Base-by-base conservation (phyloP, 1,140 invertebrate genomes). In the Diachasma alloeum region DNA sequence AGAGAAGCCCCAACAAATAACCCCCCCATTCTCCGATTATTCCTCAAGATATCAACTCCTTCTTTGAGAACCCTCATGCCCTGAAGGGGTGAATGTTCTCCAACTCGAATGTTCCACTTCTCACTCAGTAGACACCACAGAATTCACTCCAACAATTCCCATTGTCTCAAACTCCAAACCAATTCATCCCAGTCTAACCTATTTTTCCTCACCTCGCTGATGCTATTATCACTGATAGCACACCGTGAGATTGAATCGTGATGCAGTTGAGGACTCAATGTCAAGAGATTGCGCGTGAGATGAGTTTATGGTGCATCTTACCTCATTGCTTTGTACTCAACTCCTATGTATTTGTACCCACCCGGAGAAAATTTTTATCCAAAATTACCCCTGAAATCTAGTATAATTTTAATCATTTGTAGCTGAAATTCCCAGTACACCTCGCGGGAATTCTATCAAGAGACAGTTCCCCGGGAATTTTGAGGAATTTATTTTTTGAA, bases 81-180 rank as follows among this genome's bases (percentile, higher is more conserved):
- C 75, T 59, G 24, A 36, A 76, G 75, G 75, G 68, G 75, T 76
- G 75, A 76, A 76, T 48, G 69, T 72, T 71, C 68, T 63, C 68
- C 44, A 72, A 76, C 71, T 37, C 74, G 36, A 48, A 24, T 31
- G 75, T 75, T 75, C 74, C 67, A 75, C 53, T 76, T 76, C 68
- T 19, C 68, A 53, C 67, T 76, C 37, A 44, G 42, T 39, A 22
- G 24, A 71, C 22, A 44, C 46, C 46, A 36, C 19, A 31, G 46
- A 31, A 36, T 37, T 67, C 15, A 10, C 56, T 59, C 56, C 36
- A 36, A 36, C 63, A 15, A 31, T 31, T 26, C 19, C 24, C 36
- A 31, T 67, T 67, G 24, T 37, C 26, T 53, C n/a, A 15, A 53
- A 53, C 48, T 53, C 48, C n/a, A 53, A 53, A 15, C 48, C 48